Percentiles rank a stretch among this genome's conserved stretches.
These are phyloP conservation scores for Maccullochella peelii DNA, from an alignment of 2,113 vertebrate genomes.

Conservation along the genomic window DNA sequence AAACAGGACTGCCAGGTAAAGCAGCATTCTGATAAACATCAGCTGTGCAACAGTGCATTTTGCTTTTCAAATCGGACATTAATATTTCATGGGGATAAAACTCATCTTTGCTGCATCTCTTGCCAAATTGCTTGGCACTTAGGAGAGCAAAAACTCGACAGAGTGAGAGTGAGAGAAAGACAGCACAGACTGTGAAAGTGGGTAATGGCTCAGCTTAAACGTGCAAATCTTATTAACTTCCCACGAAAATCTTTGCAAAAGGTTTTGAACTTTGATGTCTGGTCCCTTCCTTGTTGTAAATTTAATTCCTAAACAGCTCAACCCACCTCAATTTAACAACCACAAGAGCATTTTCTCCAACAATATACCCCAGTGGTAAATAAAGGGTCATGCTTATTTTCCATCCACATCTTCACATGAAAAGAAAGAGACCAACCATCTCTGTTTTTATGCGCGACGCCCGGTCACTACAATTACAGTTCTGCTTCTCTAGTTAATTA, in stretches of 20 bases:
- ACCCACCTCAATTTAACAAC: not conserved
- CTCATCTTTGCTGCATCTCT: conserved; percentile 2
- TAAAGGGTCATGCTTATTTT: not conserved
- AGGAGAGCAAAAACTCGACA: not conserved
- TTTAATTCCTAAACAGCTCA: not conserved
- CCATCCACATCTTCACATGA: not conserved
- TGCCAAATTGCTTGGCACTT: conserved; percentile 43
- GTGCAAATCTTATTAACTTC: not conserved
- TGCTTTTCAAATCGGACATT: conserved; percentile 35
- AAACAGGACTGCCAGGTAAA: not conserved
- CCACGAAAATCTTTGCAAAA: not conserved
- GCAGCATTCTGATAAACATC: not conserved
- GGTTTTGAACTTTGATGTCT: not conserved
- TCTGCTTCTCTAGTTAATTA: conserved; percentile 64
- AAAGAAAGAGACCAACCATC: not conserved
- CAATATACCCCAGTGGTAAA: not conserved
- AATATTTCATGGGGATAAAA: conserved; percentile 56
- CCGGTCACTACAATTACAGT: conserved; percentile 45
- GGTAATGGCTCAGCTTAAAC: not conserved
- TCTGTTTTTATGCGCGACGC: not conserved
- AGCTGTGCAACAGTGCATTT: not conserved
- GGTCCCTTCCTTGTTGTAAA: not conserved
- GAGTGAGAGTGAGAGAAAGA: not conserved
- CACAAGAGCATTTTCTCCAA: not conserved
- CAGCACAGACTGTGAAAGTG: not conserved